Evolutionary conservation across 2,113 vertebrate species (phyloP).

Genomic region (cat (Felis catus)): F.catus_Fca126_mat1.0 CM031412.1:119615501-119616000

Average conservation of each 20-base stretch:
- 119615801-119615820: not conserved
- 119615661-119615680: not conserved
- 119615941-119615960: not conserved
- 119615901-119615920: not conserved
- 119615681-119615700: not conserved
- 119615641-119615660: not conserved
- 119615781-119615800: not conserved
- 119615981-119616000: not conserved
- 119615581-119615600: not conserved
- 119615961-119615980: not conserved
- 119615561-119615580: not conserved
- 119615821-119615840: not conserved
- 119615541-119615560: not conserved
- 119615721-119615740: not conserved
- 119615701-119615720: not conserved
- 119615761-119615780: not conserved
- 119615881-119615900: too few species aligned
- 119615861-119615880: not conserved
- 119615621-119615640: not conserved
- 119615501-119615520: not conserved
- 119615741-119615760: not conserved
- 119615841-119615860: not conserved
- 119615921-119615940: not conserved
- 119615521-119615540: not conserved
- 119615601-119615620: not conserved